phyloP scores from a whole-genome alignment of 1,140 invertebrate species.

The Dreissena polymorpha region DNA sequence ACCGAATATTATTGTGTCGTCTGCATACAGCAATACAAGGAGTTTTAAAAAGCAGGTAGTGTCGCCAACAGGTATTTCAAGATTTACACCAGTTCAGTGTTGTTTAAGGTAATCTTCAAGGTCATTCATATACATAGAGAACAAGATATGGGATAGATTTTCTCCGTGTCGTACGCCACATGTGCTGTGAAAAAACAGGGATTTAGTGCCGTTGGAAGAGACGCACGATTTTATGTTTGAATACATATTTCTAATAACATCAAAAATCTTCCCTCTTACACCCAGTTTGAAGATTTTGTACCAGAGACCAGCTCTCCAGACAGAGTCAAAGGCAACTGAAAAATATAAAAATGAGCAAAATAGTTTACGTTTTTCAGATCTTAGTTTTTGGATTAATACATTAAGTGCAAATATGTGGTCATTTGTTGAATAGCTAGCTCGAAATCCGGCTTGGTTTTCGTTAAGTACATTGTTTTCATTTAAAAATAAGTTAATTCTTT shows the following conservation, averaged over 20 bases:
- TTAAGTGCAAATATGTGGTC: constrained; percentile 3
- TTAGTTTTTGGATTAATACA: not conserved
- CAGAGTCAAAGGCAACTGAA: no score
- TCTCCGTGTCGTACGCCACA: constrained; percentile 12
- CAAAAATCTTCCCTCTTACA: not conserved
- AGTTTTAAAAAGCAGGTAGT: constrained; percentile 6
- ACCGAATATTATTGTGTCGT: constrained; percentile 17
- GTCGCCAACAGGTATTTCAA: not conserved
- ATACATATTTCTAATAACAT: constrained; percentile 11
- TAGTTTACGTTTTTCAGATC: no score
- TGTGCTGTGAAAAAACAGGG: not conserved
- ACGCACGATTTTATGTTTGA: constrained; percentile 24
- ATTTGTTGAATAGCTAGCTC: constrained; percentile 11
- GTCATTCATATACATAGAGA: constrained; percentile 26
- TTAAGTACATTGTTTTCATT: constrained; percentile 5
- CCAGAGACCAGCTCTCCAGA: no score
- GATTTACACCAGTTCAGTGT: not conserved
- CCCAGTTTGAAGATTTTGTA: no score
- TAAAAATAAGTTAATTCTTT: constrained; percentile 10
- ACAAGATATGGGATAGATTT: constrained; percentile 25
- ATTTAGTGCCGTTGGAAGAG: not conserved
- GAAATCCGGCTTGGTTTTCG: constrained; percentile 28
- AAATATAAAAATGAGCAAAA: no score
- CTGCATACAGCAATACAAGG: constrained; percentile 29
- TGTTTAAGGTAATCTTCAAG: not conserved